These are phyloP conservation scores for Listronotus oregonensis DNA, from an alignment of 1,140 invertebrate genomes.

Conservation along the genomic window DNA sequence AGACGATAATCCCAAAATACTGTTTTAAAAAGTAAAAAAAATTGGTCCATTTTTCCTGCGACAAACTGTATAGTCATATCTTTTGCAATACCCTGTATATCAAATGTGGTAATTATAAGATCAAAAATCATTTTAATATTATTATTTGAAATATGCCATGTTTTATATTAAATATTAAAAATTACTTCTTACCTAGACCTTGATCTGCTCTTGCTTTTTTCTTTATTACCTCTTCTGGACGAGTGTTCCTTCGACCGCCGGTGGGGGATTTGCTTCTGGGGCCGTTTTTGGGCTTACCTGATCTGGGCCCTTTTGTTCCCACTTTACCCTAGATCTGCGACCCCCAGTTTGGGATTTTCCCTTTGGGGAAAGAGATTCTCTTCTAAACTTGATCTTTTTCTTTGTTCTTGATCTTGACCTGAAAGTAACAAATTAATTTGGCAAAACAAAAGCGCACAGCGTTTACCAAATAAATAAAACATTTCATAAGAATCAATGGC, in stretches of 20 bases:
- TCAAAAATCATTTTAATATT: no score
- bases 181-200: slow-evolving; percentile 26
- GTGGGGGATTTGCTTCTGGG: slow-evolving; percentile 40
- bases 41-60: no score
- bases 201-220: slow-evolving; percentile 37
- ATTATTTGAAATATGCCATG: no score
- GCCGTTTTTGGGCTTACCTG: slow-evolving; percentile 8
- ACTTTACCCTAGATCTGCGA: slow-evolving; percentile 35
- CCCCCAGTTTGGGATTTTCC: slow-evolving; percentile 26
- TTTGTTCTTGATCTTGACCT: slow-evolving; percentile 38
- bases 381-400: slow-evolving; percentile 34
- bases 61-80: no score
- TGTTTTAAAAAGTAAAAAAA: no score
- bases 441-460: no score
- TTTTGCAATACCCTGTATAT: no score
- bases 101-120: no score
- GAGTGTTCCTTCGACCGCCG: not conserved
- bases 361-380: slow-evolving; percentile 39
- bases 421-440: not conserved
- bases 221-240: not conserved
- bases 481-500: no score
- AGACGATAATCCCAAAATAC: no score
- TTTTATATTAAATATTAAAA: no score
- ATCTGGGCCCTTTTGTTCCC: slow-evolving; percentile 17
- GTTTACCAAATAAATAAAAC: no score